Evolutionary conservation across 2,888 invertebrate species (phyloP).

Genomic region (Vanessa cardui): DNA sequence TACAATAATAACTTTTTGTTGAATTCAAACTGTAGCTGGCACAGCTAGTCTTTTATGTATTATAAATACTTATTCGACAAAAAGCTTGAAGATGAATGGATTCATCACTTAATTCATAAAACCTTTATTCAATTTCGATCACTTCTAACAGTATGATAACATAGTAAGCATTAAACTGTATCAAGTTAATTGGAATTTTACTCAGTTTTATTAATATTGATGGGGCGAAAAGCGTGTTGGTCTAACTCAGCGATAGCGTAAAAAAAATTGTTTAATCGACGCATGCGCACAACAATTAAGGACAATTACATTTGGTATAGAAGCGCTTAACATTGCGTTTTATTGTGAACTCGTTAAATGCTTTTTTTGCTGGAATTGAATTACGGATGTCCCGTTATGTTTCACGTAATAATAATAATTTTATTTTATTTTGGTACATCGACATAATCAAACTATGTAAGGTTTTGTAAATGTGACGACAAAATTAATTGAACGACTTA

Average conservation of each 20-base stretch:
- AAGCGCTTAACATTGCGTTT: slow-evolving; percentile 6
- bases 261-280: slow-evolving; percentile 20
- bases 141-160: slow-evolving; percentile 24
- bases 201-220: slow-evolving; percentile 26
- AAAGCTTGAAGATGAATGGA: too few relatives aligned
- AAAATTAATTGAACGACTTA: too few relatives aligned
- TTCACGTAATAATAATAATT: not conserved
- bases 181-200: slow-evolving; percentile 11
- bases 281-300: slow-evolving; percentile 26
- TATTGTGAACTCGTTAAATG: slow-evolving; percentile 9
- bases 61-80: too few relatives aligned
- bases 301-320: slow-evolving; percentile 24
- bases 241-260: slow-evolving; percentile 12
- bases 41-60: too few relatives aligned
- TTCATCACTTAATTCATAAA: not conserved
- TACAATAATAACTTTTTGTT: too few relatives aligned
- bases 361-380: slow-evolving; percentile 15
- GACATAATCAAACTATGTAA: too few relatives aligned
- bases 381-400: slow-evolving; percentile 22
- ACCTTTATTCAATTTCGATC: slow-evolving; percentile 14
- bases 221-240: slow-evolving; percentile 11
- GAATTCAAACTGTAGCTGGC: too few relatives aligned
- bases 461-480: too few relatives aligned
- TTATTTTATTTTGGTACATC: too few relatives aligned
- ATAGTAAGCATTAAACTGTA: slow-evolving; percentile 4